These are phyloP conservation scores for Ctenicera cuprea DNA, from an alignment of 2,888 invertebrate species.

Conservation along the genomic window DNA sequence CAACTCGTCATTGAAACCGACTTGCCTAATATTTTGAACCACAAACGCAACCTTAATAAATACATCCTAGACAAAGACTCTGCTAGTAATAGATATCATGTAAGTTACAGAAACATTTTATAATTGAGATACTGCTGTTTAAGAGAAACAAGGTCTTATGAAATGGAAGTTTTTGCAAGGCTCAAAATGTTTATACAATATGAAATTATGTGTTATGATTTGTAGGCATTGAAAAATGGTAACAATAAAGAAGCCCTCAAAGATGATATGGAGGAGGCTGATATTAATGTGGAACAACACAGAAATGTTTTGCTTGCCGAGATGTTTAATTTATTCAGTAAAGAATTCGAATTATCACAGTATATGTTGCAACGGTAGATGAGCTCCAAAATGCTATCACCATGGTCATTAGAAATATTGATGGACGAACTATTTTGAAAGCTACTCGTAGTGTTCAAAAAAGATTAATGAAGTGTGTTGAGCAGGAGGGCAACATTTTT, in stretches of 20 bases:
- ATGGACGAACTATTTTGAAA: too few species aligned
- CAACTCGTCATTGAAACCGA: conserved; percentile 89
- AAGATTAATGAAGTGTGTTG: too few species aligned
- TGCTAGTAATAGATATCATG: conserved; percentile 87
- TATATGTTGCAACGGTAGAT: conserved; percentile 88
- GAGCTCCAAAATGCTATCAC: too few species aligned
- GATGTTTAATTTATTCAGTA: conserved; percentile 92
- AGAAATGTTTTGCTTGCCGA: conserved; percentile 92
- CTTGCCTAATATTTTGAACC: conserved; percentile 89
- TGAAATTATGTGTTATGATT: too few species aligned
- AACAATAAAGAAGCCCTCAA: conserved; percentile 73
- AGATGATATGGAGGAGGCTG: conserved; percentile 93
- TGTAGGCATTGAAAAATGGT: conserved; percentile 61
- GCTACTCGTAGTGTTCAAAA: too few species aligned
- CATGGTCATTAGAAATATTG: too few species aligned
- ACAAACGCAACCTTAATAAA: conserved; percentile 86
- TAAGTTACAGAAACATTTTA: conserved; percentile 70
- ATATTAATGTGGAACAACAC: conserved; percentile 90
- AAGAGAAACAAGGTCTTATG: too few species aligned
- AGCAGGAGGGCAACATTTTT: too few species aligned
- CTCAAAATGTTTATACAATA: too few species aligned
- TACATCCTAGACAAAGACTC: conserved; percentile 93
- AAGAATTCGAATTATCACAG: conserved; percentile 91
- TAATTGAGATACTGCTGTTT: too few species aligned
- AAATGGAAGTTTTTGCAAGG: too few species aligned